Evolutionary conservation across 2,113 vertebrate genomes (phyloP), one percentile per base, ranked within the genome.

Genomic region (Varanus salvator): DNA sequence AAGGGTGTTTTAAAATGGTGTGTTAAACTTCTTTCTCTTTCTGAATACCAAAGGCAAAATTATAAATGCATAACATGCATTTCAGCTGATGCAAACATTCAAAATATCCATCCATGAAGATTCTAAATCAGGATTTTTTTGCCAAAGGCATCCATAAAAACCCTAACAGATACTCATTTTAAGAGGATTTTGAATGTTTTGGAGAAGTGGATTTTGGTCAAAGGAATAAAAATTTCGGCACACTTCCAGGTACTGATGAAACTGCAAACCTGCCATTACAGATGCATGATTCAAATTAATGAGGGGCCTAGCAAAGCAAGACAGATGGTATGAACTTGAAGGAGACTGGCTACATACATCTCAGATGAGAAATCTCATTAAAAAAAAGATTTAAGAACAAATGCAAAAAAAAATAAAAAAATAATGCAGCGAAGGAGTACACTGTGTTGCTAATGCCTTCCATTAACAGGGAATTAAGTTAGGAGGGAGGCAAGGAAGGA

Each of bases 171-270:
- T 52, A 83, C 12, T 57, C 8, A 48, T 88, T 66, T 71, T 11
- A 9, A 93, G 4, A 87, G 77, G 74, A 93, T 89, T 91, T 76
- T 91, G 50, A 93, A 91, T 34, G 78, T 92, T 80, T 84, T 60
- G 5, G 90, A 92, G 92, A 87, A 50, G 89, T 3, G 1, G 8
- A 66, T 38, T 60, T 90, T 90, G 89, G 88, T 17, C 38, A 93
- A 89, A 3, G 44, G 21, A 85, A 8, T 81, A 77, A 2, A 77
- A 57, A 75, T 90, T 82, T 87, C 64, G 86, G 57, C 64, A 75
- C 82, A 89, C 3, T 87, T 93, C 64, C 87, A 91, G 23, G 5
- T 92, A 23, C 8, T 81, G n/a, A 74, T 31, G 87, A 91, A 93
- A 89, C 3, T 90, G 71, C 3, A 8, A 74, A 6, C 78, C 83